Base-by-base conservation (phyloP, 2,797 vertebrate genomes). In the Microhierax caerulescens region DNA sequence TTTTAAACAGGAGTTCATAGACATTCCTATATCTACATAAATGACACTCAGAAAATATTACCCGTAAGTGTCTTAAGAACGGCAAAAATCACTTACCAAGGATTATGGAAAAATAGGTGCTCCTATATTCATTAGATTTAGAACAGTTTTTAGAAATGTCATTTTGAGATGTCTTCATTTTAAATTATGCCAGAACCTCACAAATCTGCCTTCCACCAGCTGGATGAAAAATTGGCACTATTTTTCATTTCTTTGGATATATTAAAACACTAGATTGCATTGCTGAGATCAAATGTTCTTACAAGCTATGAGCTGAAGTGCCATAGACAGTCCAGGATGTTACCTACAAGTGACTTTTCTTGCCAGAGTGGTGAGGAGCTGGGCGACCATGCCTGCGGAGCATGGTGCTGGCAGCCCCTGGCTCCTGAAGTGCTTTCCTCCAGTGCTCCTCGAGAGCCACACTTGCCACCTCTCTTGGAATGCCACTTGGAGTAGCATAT, bases 131-230 rank as follows among this genome's bases (percentile, higher is more conserved):
- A 34, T 80, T 75, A 20, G 10, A 63, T 84, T 94, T 13, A 67
- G 34, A 15, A 41, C 8, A 78, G 51, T 22, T 90, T 96, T 84
- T 57, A 91, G 54, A 91, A 82, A 76, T 28, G 22, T 39, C 30
- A 76, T 59, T 63, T 87, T 32, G 50, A 88, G 86, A 81, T 37
- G 11, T n/a, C 63, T 84, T 78, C 69, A 81, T 90, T 94, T 75
- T 60, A 79, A 82, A 85, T 50, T 63, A 77, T 17, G 28, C 21
- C 74, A 82, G 91, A 87, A 73, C 50, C n/a, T 85, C 43, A 76
- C 36, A 93, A 68, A 85, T 69, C 51, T 79, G 69, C 41, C 60
- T 93, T 93, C 23, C 48, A 68, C 77, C 69, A 81, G 61, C 1
- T 60, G 56, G 34, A 69, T 37, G 25, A 92, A 93, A 88, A 70